Evolutionary conservation across 2,888 invertebrate species (phyloP).

Genomic region (Nineta flava): DNA sequence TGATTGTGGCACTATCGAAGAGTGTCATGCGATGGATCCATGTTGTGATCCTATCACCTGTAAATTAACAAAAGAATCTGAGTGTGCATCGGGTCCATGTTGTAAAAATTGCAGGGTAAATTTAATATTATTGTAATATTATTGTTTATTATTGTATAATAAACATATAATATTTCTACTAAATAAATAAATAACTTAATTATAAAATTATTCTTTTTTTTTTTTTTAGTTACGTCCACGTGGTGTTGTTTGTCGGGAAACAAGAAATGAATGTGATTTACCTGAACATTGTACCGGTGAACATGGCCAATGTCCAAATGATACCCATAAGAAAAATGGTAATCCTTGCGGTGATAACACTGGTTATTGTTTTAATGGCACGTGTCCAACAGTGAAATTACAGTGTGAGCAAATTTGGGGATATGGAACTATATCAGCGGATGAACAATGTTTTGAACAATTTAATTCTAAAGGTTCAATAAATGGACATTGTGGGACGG

Average conservation of each 20-base stretch:
- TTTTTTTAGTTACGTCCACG: slow-evolving; percentile 45
- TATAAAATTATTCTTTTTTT: not conserved
- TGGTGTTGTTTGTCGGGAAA: slow-evolving; percentile 71
- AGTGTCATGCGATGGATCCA: slow-evolving; percentile 74
- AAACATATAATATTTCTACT: too few species aligned
- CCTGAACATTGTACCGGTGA: slow-evolving; percentile 87
- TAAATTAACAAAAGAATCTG: slow-evolving; percentile 81
- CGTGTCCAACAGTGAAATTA: slow-evolving; percentile 71
- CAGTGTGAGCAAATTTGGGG: slow-evolving; percentile 96
- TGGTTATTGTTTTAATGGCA: slow-evolving; percentile 83
- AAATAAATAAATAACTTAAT: not conserved
- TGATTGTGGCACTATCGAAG: slow-evolving; percentile 86
- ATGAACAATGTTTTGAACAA: slow-evolving; percentile 80
- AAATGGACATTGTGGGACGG: slow-evolving; percentile 89
- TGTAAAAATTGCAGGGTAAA: slow-evolving; percentile 80
- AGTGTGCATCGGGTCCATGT: slow-evolving; percentile 87
- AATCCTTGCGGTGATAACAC: slow-evolving; percentile 55
- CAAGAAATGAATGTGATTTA: slow-evolving; percentile 87
- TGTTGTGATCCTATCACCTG: slow-evolving; percentile 98
- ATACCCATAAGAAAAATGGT: slow-evolving; percentile 87
- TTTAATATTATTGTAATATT: too few species aligned
- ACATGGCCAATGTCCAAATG: slow-evolving; percentile 75
- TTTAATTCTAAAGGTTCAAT: slow-evolving; percentile 92
- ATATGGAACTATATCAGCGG: slow-evolving; percentile 64
- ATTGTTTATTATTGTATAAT: slow-evolving; percentile 3